Evolutionary conservation across 1,140 invertebrate genomes (phyloP).

Genomic region (Panonychus citri): DNA sequence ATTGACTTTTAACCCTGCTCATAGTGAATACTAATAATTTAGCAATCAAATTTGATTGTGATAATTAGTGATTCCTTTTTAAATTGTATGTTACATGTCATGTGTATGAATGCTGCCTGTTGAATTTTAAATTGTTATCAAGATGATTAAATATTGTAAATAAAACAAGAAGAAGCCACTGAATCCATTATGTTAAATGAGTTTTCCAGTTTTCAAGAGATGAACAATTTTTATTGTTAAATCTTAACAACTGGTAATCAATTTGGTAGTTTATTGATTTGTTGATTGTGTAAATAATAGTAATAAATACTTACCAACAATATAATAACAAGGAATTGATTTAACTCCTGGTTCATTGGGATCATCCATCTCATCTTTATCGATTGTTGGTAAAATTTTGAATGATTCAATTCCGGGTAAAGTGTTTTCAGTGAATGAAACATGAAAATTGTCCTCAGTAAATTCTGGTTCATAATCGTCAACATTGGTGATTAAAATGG

Average conservation of each 20-base stretch:
- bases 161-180: no score
- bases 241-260: no score
- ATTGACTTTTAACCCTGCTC: constrained; percentile 27
- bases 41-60: neutral
- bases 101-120: no score
- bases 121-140: no score
- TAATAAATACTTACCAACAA: constrained; percentile 26
- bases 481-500: constrained; percentile 66
- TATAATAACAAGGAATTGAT: constrained; percentile 46
- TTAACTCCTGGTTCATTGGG: constrained; percentile 36
- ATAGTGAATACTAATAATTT: neutral
- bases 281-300: neutral
- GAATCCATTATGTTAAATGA: no score
- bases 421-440: constrained; percentile 37
- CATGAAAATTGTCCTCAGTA: constrained; percentile 30
- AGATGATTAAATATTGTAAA: no score
- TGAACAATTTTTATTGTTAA: no score
- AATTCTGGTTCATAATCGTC: constrained; percentile 74
- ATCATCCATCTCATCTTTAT: constrained; percentile 44
- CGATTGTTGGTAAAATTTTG: constrained; percentile 52
- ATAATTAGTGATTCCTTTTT: neutral
- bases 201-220: no score
- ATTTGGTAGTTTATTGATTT: no score
- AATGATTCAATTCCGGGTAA: constrained; percentile 37
- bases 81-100: no score